These are phyloP conservation scores for Okamejei kenojei DNA, from an alignment of 2,797 vertebrate genomes.

Conservation along the genomic window DNA sequence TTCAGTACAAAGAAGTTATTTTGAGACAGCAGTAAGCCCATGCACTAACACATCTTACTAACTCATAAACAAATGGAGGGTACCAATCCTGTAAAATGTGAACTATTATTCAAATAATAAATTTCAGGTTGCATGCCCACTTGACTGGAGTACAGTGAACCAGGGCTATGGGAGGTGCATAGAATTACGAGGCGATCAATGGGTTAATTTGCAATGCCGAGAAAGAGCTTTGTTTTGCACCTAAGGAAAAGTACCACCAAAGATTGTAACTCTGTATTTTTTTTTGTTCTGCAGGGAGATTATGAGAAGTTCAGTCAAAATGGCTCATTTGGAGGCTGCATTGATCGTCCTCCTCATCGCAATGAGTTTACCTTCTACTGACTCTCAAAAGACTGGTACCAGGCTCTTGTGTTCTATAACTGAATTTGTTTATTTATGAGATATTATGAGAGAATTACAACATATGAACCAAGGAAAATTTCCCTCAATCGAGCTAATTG, in stretches of 20 bases:
- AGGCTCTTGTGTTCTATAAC: background rate
- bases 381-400: conserved; percentile 54
- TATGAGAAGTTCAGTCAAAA: conserved; percentile 40
- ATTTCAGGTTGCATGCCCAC: background rate
- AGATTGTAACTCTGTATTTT: conserved; percentile 23
- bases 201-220: background rate
- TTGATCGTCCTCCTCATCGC: conserved; percentile 43
- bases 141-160: background rate
- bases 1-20: background rate
- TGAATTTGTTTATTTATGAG: background rate
- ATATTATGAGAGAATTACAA: background rate
- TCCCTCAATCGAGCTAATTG: background rate
- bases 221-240: background rate
- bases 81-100: no score
- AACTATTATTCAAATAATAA: no score
- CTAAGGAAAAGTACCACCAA: background rate
- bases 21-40: background rate
- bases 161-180: background rate
- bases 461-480: background rate
- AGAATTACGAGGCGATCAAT: background rate
- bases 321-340: conserved; percentile 48
- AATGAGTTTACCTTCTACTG: conserved; percentile 42
- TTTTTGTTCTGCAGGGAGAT: conserved; percentile 42
- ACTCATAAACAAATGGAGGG: no score
- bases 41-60: no score